Percentiles rank a stretch among this genome's conserved stretches.
Evolutionary conservation across 2,888 invertebrate species (phyloP).

Genomic region (Drosophila tripunctata): DNA sequence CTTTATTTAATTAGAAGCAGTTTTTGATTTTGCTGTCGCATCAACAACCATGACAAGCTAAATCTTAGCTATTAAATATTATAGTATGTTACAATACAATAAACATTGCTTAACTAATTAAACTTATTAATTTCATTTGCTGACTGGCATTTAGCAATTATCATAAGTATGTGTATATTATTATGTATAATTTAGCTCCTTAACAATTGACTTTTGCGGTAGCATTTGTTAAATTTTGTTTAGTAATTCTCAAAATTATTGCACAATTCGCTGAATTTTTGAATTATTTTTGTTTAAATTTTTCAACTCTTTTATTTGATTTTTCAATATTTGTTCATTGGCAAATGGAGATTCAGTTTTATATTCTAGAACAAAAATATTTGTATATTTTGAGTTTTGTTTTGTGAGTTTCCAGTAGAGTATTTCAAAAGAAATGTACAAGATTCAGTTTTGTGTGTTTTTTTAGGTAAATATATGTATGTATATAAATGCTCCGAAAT

Average conservation of each 20-base stretch:
- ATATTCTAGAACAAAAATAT: slow-evolving; percentile 5
- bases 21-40: slow-evolving; percentile 57
- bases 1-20: slow-evolving; percentile 53
- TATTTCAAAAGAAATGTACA: slow-evolving; percentile 34
- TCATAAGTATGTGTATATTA: background rate
- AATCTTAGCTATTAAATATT: slow-evolving; percentile 29
- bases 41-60: slow-evolving; percentile 55
- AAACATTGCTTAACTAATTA: slow-evolving; percentile 42
- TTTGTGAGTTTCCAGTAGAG: slow-evolving; percentile 15
- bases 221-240: slow-evolving; percentile 5
- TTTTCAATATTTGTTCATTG: slow-evolving; percentile 41
- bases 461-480: too few relatives aligned
- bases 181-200: slow-evolving; percentile 42
- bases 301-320: background rate
- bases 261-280: slow-evolving; percentile 11
- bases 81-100: too few relatives aligned
- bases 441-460: slow-evolving; percentile 19
- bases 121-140: slow-evolving; percentile 38
- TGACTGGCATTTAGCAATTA: slow-evolving; percentile 34
- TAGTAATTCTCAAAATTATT: slow-evolving; percentile 14
- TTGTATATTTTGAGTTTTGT: background rate
- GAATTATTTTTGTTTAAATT: slow-evolving; percentile 7
- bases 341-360: slow-evolving; percentile 60
- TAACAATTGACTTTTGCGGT: slow-evolving; percentile 61
- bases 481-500: slow-evolving; percentile 38